phyloP scores from a whole-genome alignment of 1,140 invertebrate species.

The Lamellibrachia luymesi region DNA sequence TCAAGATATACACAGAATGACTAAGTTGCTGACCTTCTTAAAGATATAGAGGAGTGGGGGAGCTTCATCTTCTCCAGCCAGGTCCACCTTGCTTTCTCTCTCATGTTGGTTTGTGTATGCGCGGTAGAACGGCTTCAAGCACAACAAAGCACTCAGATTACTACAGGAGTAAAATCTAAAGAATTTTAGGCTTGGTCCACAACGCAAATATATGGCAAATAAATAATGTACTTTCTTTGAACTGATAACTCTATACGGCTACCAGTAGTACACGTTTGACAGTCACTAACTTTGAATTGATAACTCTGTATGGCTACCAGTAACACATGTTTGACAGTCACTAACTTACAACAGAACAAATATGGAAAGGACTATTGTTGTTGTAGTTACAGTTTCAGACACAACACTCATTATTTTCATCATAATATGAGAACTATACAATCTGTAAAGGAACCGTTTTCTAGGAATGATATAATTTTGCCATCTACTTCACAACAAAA shows the following conservation, averaged over 20 bases:
- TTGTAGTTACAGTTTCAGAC: not conserved
- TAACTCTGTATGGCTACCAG: no score
- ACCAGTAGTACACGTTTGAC: no score
- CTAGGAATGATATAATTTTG: not conserved
- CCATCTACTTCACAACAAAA: not conserved
- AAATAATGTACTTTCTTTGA: no score
- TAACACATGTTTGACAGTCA: not conserved
- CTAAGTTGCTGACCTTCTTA: slow-evolving; percentile 59
- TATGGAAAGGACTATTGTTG: not conserved
- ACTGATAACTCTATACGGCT: no score
- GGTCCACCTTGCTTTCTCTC: slow-evolving; percentile 6
- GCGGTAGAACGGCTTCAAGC: slow-evolving; percentile 23
- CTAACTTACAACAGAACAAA: not conserved
- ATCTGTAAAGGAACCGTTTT: not conserved
- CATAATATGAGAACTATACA: not conserved
- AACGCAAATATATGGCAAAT: no score
- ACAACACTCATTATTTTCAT: not conserved
- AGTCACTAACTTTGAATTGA: no score
- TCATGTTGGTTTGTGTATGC: not conserved
- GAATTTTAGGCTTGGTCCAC: no score
- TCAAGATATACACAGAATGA: no score
- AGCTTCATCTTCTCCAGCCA: not conserved
- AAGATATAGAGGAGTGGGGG: slow-evolving; percentile 75
- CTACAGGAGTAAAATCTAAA: no score
- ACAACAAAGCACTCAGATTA: not conserved